phyloP scores from a whole-genome alignment of 2,797 vertebrate genomes.

The Antennarius maculatus region DNA sequence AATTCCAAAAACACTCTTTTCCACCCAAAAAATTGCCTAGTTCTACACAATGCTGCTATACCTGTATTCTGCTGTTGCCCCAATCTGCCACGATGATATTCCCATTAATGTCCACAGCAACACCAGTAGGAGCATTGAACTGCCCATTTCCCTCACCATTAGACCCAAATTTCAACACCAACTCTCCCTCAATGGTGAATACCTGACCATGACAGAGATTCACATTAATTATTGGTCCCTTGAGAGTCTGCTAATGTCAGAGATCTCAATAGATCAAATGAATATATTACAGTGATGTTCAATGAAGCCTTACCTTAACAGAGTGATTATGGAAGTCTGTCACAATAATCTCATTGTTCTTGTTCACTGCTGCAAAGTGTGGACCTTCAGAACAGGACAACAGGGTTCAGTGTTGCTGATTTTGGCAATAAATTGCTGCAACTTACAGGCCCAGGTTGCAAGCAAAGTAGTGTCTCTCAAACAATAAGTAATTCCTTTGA shows the following conservation, averaged over 20 bases:
- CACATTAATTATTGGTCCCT: not conserved
- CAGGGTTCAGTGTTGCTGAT: too few relatives aligned
- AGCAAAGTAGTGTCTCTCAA: too few relatives aligned
- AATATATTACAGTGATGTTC: not conserved
- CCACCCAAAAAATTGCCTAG: not conserved
- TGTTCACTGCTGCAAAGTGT: slow-evolving; percentile 98
- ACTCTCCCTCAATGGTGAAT: slow-evolving; percentile 95
- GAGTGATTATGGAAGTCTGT: slow-evolving; percentile 99
- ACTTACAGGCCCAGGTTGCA: too few relatives aligned
- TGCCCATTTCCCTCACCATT: slow-evolving; percentile 98
- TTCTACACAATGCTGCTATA: slow-evolving; percentile 43
- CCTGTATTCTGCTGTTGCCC: slow-evolving; percentile 99
- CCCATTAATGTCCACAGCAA: slow-evolving; percentile 93
- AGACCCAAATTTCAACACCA: slow-evolving; percentile 96
- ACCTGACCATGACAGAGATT: slow-evolving; percentile 77
- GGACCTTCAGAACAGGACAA: slow-evolving; percentile 83
- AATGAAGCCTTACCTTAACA: slow-evolving; percentile 87
- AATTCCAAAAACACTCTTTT: not conserved
- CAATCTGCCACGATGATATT: slow-evolving; percentile 98
- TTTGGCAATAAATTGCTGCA: too few relatives aligned
- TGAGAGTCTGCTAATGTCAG: too few relatives aligned
- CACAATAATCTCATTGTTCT: slow-evolving; percentile 99
- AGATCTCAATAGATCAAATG: not conserved
- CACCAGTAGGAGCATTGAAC: slow-evolving; percentile 97
- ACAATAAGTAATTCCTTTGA: too few relatives aligned